Evolutionary conservation across 2,888 invertebrate species (phyloP).

Genomic region (Watsonalla cultraria): DNA sequence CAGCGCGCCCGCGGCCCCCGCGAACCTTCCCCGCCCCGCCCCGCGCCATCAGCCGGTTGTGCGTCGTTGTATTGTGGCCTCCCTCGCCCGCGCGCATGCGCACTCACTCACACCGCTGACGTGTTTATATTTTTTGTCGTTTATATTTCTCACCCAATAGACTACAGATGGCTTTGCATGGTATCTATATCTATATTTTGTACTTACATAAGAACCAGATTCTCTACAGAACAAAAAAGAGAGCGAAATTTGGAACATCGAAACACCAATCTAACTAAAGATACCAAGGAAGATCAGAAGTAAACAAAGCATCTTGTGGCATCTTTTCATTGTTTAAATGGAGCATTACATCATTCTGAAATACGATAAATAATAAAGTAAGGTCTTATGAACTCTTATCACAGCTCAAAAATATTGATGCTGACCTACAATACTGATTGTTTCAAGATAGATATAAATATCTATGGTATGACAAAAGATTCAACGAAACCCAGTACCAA

Average conservation of each 20-base stretch:
- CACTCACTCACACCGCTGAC: constrained; percentile 66
- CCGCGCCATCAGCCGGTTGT: constrained; percentile 28
- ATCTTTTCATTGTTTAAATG: constrained; percentile 7
- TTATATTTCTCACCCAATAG: constrained; percentile 43
- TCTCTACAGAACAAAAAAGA: constrained; percentile 1
- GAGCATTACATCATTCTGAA: constrained; percentile 10
- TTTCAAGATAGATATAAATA: too few relatives aligned
- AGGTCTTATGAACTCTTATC: background rate
- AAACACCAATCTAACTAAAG: background rate
- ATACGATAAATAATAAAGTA: too few relatives aligned
- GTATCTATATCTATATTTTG: constrained; percentile 11
- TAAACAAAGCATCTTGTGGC: background rate
- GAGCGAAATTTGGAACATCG: constrained; percentile 1
- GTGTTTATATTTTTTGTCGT: constrained; percentile 73
- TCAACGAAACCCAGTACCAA: too few relatives aligned
- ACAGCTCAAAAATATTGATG: background rate
- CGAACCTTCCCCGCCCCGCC: constrained; percentile 24
- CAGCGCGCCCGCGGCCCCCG: constrained; percentile 24
- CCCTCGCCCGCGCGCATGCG: constrained; percentile 62
- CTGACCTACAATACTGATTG: background rate
- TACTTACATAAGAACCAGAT: constrained; percentile 12
- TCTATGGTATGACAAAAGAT: too few relatives aligned
- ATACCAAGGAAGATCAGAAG: too few relatives aligned
- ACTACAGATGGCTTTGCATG: constrained; percentile 23
- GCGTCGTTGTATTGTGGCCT: constrained; percentile 53